phyloP scores from a whole-genome alignment of 2,113 vertebrate genomes.

The Buteo buteo region DNA sequence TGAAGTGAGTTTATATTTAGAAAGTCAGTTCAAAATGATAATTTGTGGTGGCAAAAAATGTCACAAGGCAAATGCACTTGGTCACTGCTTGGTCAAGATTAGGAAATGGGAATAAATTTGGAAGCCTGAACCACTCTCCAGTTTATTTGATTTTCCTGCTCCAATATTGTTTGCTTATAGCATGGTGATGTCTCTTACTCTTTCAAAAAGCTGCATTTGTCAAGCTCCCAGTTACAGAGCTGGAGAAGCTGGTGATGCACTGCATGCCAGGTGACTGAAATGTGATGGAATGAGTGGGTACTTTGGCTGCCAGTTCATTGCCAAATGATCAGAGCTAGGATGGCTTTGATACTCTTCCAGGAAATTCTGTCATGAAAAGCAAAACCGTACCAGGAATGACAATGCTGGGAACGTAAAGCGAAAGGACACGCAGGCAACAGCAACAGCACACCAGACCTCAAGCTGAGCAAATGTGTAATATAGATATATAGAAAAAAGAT shows the following conservation, averaged over 20 bases:
- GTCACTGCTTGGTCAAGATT: not conserved
- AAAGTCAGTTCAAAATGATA: not conserved
- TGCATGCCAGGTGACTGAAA: not conserved
- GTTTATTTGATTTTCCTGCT: not conserved
- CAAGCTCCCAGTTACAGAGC: not conserved
- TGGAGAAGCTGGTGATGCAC: not conserved
- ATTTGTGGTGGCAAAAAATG: not conserved
- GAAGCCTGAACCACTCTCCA: not conserved
- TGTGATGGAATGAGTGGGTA: not conserved
- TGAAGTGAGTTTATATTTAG: not conserved
- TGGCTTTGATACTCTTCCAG: constrained; percentile 10
- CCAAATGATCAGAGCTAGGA: not conserved
- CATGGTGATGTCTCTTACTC: not conserved
- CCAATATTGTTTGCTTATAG: not conserved
- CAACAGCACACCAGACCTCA: not conserved
- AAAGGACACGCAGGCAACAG: not conserved
- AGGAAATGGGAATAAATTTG: constrained; percentile 32
- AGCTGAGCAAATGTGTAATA: not conserved
- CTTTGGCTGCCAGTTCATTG: not conserved
- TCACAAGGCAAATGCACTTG: not conserved
- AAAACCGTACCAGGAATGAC: not conserved
- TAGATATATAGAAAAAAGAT: not conserved
- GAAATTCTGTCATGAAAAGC: constrained; percentile 41
- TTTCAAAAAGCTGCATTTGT: not conserved
- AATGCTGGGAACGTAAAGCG: not conserved